phyloP scores from a whole-genome alignment of 2,113 vertebrate species.

The Nerophis ophidion region DNA sequence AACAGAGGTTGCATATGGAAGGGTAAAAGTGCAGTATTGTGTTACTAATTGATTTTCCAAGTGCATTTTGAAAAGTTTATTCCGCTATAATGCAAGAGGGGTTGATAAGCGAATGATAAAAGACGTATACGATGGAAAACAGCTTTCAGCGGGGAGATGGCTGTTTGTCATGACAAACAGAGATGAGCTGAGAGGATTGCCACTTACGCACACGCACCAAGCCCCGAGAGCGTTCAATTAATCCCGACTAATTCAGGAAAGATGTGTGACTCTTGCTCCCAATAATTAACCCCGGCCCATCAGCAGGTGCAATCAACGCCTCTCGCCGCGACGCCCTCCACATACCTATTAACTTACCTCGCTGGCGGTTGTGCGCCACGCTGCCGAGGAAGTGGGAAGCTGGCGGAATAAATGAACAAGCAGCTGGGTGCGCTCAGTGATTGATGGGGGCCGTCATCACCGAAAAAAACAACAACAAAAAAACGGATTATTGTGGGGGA shows the following conservation, averaged over 20 bases:
- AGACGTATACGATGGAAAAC: slow-evolving; percentile 56
- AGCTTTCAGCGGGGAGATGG: slow-evolving; percentile 44
- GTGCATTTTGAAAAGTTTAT: slow-evolving; percentile 57
- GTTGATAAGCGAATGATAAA: slow-evolving; percentile 55
- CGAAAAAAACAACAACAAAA: neutral
- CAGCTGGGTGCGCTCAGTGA: slow-evolving; percentile 22
- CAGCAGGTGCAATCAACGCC: slow-evolving; percentile 54
- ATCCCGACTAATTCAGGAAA: slow-evolving; percentile 50
- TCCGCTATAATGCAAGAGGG: slow-evolving; percentile 35
- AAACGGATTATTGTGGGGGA: neutral
- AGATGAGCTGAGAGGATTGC: slow-evolving; percentile 48
- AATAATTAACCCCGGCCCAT: slow-evolving; percentile 59
- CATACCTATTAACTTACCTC: slow-evolving; percentile 38
- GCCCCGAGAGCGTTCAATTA: slow-evolving; percentile 61
- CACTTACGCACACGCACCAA: slow-evolving; percentile 46
- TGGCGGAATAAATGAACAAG: slow-evolving; percentile 6
- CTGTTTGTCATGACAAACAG: slow-evolving; percentile 45
- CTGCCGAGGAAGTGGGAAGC: neutral
- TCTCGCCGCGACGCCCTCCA: slow-evolving; percentile 44
- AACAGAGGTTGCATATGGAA: slow-evolving; percentile 22
- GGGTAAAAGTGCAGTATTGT: slow-evolving; percentile 47
- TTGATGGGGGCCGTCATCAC: slow-evolving; percentile 34
- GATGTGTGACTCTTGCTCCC: slow-evolving; percentile 36
- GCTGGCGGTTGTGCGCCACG: slow-evolving; percentile 12
- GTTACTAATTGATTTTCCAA: slow-evolving; percentile 70